Conservation (phyloP, 2,888 invertebrate species). For the Serripes groenlandicus region DNA sequence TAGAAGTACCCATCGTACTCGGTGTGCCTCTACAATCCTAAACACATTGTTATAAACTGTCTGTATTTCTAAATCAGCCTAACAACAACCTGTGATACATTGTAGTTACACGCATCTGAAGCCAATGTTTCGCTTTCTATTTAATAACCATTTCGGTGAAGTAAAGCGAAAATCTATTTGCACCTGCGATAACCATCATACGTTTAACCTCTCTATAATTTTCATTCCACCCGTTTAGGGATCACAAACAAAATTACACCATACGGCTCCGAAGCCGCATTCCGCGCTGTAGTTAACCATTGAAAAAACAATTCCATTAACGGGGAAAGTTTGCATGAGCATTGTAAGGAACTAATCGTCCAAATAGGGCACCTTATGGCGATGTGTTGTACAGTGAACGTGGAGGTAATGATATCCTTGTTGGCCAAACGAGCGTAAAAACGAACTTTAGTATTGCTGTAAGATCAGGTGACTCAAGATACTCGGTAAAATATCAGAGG, state of each 20-base stretch:
- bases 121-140: too few relatives aligned
- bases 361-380: constrained; percentile 50
- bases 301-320: constrained; percentile 34
- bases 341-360: constrained; percentile 58
- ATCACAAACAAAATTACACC: constrained; percentile 43
- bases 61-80: too few relatives aligned
- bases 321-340: constrained; percentile 37
- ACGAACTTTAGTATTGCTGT: constrained; percentile 38
- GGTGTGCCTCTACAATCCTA: constrained; percentile 1
- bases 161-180: constrained; percentile 27
- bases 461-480: constrained; percentile 20
- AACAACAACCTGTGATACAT: too few relatives aligned
- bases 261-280: constrained; percentile 43
- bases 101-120: too few relatives aligned
- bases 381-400: constrained; percentile 10
- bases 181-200: constrained; percentile 53
- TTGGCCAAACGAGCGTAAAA: constrained; percentile 59
- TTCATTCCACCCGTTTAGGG: constrained; percentile 58
- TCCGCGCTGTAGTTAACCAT: constrained; percentile 54
- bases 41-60: background rate
- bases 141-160: constrained; percentile 24
- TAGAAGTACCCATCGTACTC: background rate
- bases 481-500: too few relatives aligned
- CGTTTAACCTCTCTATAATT: constrained; percentile 64
- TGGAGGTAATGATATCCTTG: constrained; percentile 60